Evolutionary conservation across 1,140 invertebrate species (phyloP).

Genomic region (Drosophila yakuba): DNA sequence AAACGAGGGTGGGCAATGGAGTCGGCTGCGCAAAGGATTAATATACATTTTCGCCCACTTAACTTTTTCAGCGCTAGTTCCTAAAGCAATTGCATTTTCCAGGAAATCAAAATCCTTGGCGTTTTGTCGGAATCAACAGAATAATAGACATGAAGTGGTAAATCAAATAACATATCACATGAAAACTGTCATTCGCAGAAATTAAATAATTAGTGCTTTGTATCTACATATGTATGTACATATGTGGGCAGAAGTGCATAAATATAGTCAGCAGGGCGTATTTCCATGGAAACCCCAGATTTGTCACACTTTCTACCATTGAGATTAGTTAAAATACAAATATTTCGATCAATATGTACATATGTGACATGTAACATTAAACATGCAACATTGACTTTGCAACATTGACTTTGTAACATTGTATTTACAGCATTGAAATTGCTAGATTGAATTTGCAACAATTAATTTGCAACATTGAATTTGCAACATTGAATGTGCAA

Average conservation of each 20-base stretch:
- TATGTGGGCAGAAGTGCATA: background rate
- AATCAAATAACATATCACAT: background rate
- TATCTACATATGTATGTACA: no score
- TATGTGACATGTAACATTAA: no score
- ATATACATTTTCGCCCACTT: background rate
- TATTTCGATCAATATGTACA: no score
- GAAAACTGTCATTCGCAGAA: background rate
- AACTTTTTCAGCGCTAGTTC: background rate
- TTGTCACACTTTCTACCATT: background rate
- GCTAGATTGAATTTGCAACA: no score
- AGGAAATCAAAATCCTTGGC: background rate
- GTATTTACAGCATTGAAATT: no score
- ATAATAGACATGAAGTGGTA: background rate
- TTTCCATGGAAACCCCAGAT: background rate
- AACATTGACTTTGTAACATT: no score
- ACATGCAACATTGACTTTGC: no score
- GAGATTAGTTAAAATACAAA: no score
- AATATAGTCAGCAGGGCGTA: background rate
- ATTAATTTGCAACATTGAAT: no score
- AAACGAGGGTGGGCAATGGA: background rate
- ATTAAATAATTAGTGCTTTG: background rate
- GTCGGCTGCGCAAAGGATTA: no score
- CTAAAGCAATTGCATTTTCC: background rate
- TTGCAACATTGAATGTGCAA: no score
- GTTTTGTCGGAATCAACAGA: background rate